Evolutionary conservation across 2,113 vertebrate species (phyloP).

Genomic region (Glareola pratincola): DNA sequence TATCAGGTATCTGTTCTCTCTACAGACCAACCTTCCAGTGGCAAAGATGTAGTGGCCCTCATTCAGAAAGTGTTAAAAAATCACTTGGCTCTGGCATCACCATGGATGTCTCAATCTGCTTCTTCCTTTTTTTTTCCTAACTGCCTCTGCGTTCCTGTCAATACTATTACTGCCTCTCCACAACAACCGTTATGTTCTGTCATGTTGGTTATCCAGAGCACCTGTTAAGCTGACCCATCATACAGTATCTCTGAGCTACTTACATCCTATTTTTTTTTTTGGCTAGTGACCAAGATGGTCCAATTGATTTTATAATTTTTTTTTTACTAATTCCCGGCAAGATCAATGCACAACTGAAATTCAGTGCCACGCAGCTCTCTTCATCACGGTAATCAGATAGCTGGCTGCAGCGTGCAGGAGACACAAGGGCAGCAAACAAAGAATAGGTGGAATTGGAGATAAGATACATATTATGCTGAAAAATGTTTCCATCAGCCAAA

Average conservation of each 20-base stretch:
- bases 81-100: background rate
- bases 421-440: background rate
- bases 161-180: constrained; percentile 12
- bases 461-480: background rate
- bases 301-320: constrained; percentile 19
- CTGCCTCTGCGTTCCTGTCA: constrained; percentile 15
- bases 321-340: constrained; percentile 31
- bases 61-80: constrained; percentile 5
- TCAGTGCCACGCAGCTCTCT: background rate
- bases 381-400: constrained; percentile 27
- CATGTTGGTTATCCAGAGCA: background rate
- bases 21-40: background rate
- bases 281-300: background rate
- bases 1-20: background rate
- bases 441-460: background rate
- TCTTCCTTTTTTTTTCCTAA: background rate
- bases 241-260: background rate
- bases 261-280: constrained; percentile 15
- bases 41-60: background rate
- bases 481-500: background rate
- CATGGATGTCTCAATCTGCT: constrained; percentile 4
- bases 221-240: constrained; percentile 13
- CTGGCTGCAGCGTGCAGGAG: background rate
- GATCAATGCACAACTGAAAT: constrained; percentile 46
- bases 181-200: constrained; percentile 23